Evolutionary conservation across 2,888 invertebrate species (phyloP).

Genomic region (Barypeithes pellucidus): DNA sequence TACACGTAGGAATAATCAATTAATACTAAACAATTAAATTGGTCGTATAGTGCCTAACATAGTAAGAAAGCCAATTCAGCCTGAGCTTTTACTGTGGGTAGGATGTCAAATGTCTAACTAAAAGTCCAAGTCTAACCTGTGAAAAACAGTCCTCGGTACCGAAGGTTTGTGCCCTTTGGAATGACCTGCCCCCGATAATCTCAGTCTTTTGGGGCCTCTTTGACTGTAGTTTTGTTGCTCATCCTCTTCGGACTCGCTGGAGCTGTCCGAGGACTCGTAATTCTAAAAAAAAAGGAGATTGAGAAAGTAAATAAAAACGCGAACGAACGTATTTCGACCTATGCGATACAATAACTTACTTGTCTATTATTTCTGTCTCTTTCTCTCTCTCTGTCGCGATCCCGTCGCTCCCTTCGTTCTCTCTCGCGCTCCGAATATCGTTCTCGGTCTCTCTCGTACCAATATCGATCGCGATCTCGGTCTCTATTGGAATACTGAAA

Average conservation of each 20-base stretch:
- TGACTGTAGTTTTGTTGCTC: conserved; percentile 52
- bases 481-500: conserved; percentile 54
- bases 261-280: conserved; percentile 76
- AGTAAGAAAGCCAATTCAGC: no score
- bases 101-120: no score
- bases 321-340: background rate
- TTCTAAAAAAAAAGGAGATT: conserved; percentile 36
- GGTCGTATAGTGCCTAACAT: no score
- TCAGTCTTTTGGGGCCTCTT: conserved; percentile 72
- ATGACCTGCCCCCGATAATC: conserved; percentile 69
- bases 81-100: no score
- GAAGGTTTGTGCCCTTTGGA: conserved; percentile 66
- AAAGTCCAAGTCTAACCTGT: conserved; percentile 78
- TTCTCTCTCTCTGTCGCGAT: conserved; percentile 74
- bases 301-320: no score
- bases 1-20: no score
- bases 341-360: conserved; percentile 21
- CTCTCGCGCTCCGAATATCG: conserved; percentile 69
- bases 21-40: no score
- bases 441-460: conserved; percentile 60
- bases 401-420: conserved; percentile 71
- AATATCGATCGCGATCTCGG: conserved; percentile 59
- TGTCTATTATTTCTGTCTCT: conserved; percentile 73
- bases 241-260: conserved; percentile 71
- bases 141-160: conserved; percentile 80